Conservation (phyloP, 2,113 vertebrate species). For the Jacana jacana region DNA sequence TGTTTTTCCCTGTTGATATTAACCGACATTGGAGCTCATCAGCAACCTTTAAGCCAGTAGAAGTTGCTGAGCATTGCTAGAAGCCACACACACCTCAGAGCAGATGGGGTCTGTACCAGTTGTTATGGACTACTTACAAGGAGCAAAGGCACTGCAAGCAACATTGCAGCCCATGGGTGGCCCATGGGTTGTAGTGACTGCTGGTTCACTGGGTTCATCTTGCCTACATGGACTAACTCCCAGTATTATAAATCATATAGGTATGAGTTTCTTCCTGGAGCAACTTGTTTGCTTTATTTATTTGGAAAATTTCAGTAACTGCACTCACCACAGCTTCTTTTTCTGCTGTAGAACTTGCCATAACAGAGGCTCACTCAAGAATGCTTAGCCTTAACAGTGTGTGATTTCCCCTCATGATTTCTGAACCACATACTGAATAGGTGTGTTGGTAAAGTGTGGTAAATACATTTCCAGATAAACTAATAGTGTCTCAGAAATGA, state of each 20-base stretch:
- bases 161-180: slow-evolving; percentile 60
- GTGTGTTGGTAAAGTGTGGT: slow-evolving; percentile 48
- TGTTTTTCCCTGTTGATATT: slow-evolving; percentile 64
- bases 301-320: slow-evolving; percentile 81
- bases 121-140: not conserved
- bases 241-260: slow-evolving; percentile 74
- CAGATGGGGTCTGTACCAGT: not conserved
- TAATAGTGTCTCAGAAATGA: slow-evolving; percentile 33
- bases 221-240: slow-evolving; percentile 55
- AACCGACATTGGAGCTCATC: slow-evolving; percentile 45
- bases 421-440: slow-evolving; percentile 62
- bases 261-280: slow-evolving; percentile 74
- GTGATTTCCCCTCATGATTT: slow-evolving; percentile 72
- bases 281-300: slow-evolving; percentile 80
- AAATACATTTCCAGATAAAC: slow-evolving; percentile 70
- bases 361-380: slow-evolving; percentile 70
- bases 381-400: slow-evolving; percentile 71
- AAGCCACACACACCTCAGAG: slow-evolving; percentile 24
- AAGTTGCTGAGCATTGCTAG: slow-evolving; percentile 36
- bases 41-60: slow-evolving; percentile 18
- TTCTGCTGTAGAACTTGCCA: slow-evolving; percentile 66
- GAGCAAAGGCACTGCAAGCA: not conserved
- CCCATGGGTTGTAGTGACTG: slow-evolving; percentile 65
- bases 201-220: slow-evolving; percentile 58
- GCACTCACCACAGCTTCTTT: slow-evolving; percentile 40